Evolutionary conservation across 2,113 vertebrate genomes (phyloP).

Genomic region (Microcebus lehilahytsara): DNA sequence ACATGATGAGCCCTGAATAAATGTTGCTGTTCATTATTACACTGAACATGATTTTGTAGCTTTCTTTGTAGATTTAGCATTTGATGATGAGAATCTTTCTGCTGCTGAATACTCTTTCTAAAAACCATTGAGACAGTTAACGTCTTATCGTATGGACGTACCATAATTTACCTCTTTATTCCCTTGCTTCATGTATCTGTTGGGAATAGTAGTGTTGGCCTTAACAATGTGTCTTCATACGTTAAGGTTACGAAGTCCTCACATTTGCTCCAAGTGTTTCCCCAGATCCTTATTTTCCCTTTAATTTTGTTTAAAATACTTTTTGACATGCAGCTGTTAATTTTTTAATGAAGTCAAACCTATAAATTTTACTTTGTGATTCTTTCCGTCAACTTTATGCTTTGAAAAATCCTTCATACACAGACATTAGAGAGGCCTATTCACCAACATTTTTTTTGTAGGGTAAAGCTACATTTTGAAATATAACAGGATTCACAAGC

Average conservation of each 20-base stretch:
- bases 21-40: not conserved
- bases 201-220: not conserved
- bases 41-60: not conserved
- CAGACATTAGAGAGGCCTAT: not conserved
- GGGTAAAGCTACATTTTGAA: not conserved
- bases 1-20: not conserved
- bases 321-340: not conserved
- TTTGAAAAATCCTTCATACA: not conserved
- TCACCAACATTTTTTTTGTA: not conserved
- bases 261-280: not conserved
- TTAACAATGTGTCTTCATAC: not conserved
- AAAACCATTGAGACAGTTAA: not conserved
- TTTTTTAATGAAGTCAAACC: not conserved
- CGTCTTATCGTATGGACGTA: too few species aligned
- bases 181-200: not conserved
- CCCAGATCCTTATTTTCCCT: not conserved
- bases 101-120: not conserved
- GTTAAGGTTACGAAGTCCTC: not conserved
- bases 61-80: not conserved
- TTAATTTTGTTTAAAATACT: constrained; percentile 44
- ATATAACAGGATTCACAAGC: constrained; percentile 10
- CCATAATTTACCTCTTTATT: not conserved
- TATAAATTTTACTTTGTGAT: not conserved
- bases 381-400: not conserved
- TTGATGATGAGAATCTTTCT: not conserved